Percentiles rank a stretch among this genome's conserved stretches.
Conservation (phyloP, 2,797 vertebrate genomes). For the Ceryle rudis region DNA sequence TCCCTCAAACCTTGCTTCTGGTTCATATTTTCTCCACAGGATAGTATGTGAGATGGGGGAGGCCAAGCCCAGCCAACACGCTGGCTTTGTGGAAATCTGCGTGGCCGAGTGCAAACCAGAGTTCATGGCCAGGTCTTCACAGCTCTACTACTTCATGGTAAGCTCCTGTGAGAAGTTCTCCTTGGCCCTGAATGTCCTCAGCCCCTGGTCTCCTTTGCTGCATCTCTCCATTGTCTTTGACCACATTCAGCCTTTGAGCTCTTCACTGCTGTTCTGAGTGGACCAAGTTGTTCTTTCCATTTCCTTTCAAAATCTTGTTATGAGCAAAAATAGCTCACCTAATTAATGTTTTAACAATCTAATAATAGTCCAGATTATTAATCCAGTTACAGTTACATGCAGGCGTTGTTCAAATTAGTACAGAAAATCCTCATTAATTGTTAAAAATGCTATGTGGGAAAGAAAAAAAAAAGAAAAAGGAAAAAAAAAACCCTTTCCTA, state of each 20-base stretch:
- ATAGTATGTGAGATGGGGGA: slow-evolving; percentile 98
- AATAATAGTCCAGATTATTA: slow-evolving; percentile 60
- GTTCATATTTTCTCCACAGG: slow-evolving; percentile 77
- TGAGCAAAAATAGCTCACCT: slow-evolving; percentile 31
- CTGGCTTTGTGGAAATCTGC: slow-evolving; percentile 93
- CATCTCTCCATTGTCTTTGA: background rate
- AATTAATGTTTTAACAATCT: slow-evolving; percentile 66
- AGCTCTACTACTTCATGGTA: slow-evolving; percentile 98
- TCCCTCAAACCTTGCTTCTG: background rate
- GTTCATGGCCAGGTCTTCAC: slow-evolving; percentile 93
- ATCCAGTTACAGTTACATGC: background rate
- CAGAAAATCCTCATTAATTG: slow-evolving; percentile 57
- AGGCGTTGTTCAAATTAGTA: background rate
- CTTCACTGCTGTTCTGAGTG: rapidly evolving
- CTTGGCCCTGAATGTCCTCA: background rate
- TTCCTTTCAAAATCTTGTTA: slow-evolving; percentile 1
- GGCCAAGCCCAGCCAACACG: slow-evolving; percentile 93
- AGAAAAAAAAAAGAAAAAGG: background rate
- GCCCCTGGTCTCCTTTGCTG: background rate
- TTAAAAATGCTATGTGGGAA: background rate
- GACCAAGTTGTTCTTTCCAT: background rate
- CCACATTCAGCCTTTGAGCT: background rate
- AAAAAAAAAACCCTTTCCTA: background rate
- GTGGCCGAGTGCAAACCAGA: slow-evolving; percentile 89
- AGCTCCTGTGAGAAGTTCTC: slow-evolving; percentile 58